Evolutionary conservation across 2,113 vertebrate species (phyloP).

Genomic region (Petrocephalus microphthalmus): DNA sequence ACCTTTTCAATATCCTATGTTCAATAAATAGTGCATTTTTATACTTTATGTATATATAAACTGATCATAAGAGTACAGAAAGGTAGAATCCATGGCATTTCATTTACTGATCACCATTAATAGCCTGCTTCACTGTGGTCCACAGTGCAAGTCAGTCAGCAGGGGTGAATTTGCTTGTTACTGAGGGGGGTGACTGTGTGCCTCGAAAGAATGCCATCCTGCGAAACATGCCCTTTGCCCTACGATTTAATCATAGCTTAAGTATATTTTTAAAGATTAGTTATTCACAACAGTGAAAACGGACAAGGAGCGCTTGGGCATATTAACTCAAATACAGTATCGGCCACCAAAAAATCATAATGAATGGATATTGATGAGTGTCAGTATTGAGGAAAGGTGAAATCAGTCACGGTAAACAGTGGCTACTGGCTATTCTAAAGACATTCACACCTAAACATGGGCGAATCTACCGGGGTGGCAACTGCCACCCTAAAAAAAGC

Average conservation of each 20-base stretch:
- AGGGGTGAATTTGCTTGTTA: neutral
- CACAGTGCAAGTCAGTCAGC: neutral
- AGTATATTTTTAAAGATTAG: neutral
- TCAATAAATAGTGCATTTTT: neutral
- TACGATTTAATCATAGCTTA: neutral
- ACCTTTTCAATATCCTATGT: neutral
- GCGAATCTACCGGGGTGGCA: no score
- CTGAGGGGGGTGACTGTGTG: neutral
- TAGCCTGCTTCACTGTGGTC: neutral
- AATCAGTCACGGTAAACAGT: neutral
- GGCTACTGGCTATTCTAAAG: neutral
- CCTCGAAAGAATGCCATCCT: neutral
- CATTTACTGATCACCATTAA: neutral
- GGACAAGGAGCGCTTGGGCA: neutral
- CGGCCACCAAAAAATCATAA: neutral
- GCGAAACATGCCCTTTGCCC: neutral
- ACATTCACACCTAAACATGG: no score
- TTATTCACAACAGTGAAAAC: neutral
- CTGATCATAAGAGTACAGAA: neutral
- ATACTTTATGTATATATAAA: neutral
- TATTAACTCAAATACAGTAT: neutral
- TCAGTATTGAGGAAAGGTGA: neutral
- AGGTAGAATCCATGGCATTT: neutral
- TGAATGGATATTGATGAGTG: neutral
- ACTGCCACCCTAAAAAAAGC: no score